Evolutionary conservation across 2,113 vertebrate species (phyloP), one percentile per base, ranked within the genome.

Genomic region (Syngnathus scovelli): DNA sequence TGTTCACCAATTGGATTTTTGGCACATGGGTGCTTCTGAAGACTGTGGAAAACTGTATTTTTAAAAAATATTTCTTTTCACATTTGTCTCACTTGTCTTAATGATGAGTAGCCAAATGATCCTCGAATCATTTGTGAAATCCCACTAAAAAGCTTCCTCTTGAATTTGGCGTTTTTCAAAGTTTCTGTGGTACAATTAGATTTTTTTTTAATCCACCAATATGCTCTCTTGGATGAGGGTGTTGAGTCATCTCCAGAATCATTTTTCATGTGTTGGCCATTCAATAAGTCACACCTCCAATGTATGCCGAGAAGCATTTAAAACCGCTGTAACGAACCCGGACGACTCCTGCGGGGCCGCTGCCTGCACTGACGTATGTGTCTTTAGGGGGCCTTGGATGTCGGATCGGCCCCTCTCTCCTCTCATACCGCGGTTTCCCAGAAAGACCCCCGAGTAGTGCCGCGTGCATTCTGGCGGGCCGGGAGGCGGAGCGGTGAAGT

Each of bases 401-500:
- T 78, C 64, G 71, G 58, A 80, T 79, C 80, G 79, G 71, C 82
- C 84, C 84, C 87, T 88, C 63, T 75, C 77, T 72, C 70, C 66
- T 77, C 84, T 77, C 80, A 76, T 75, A 78, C 77, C 80, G 67
- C 64, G 11, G 79, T 75, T 85, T 84, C 86, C 80, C 86, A 86
- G 79, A 87, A 87, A 87, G 87, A 90, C 86, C 88, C 84, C 82
- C 79, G 82, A 89, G 86, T 74, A 75, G 78, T 82, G 80, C 71
- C 70, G 77, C 76, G 71, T 75, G 78, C 70, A 75, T 80, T 74
- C 66, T 64, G 79, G 68, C 81, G 54, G 78, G 52, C 21, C 52
- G 52, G 13, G 27, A 58, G 75, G 83, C 80, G 79, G 78, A 76
- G 81, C 79, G 78, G 80, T 87, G 87, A 86, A 90, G 89, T 86